These are phyloP conservation scores for Acropora yongei DNA, from an alignment of 64 coral and sea anemone species.

Conservation along the genomic window DNA sequence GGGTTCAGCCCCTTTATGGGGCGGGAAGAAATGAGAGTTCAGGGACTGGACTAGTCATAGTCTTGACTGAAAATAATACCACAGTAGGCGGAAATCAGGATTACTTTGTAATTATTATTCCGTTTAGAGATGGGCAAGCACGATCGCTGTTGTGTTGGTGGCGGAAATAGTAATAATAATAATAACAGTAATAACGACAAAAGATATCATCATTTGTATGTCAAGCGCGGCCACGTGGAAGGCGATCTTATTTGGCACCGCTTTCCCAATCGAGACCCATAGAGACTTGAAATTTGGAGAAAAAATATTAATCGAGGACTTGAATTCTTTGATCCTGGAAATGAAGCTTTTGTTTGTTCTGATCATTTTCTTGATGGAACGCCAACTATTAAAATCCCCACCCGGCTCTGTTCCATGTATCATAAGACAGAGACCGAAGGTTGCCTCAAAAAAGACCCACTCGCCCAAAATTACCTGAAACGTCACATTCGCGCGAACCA, in stretches of 20 bases:
- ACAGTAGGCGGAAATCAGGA: slow-evolving; percentile 3
- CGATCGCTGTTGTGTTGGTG: slow-evolving; percentile 41
- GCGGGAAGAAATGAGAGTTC: no score
- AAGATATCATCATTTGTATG: slow-evolving; percentile 9
- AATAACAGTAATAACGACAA: slow-evolving; percentile 24
- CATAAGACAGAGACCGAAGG: slow-evolving; percentile 24
- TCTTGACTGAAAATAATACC: neutral
- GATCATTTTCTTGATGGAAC: slow-evolving; percentile 69
- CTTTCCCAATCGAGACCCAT: slow-evolving; percentile 33
- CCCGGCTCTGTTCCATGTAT: slow-evolving; percentile 32
- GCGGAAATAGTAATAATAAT: no score
- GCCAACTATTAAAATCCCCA: slow-evolving; percentile 29
- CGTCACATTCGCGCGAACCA: neutral
- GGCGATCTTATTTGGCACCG: slow-evolving; percentile 33
- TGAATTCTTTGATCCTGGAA: slow-evolving; percentile 50
- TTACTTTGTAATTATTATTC: slow-evolving; percentile 20
- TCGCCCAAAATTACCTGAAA: slow-evolving; percentile 23
- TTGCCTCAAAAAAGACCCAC: slow-evolving; percentile 43
- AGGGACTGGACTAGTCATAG: no score
- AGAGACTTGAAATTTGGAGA: slow-evolving; percentile 26
- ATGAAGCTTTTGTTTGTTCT: slow-evolving; percentile 56
- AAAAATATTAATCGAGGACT: slow-evolving; percentile 48
- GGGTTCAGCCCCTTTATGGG: no score
- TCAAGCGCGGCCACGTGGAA: slow-evolving; percentile 18
- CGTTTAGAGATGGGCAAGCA: slow-evolving; percentile 9